Evolutionary conservation across 2,888 invertebrate genomes (phyloP).

Genomic region (Phortica magna): DNA sequence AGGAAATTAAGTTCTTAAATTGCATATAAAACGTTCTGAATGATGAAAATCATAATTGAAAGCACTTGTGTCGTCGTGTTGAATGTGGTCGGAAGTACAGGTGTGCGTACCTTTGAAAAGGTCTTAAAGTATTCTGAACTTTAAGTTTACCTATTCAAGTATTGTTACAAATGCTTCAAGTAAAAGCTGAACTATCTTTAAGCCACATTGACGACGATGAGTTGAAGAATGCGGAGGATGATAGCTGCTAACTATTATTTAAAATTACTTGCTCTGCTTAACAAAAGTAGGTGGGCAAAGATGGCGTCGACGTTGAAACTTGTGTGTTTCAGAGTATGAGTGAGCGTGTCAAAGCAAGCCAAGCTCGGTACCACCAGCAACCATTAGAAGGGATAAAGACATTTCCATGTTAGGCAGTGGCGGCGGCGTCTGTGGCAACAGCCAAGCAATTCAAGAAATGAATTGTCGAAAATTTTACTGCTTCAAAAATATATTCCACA

Average conservation of each 20-base stretch:
- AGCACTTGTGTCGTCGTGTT: slow-evolving; percentile 47
- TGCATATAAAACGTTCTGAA: slow-evolving; percentile 41
- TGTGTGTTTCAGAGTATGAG: background rate
- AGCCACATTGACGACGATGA: background rate
- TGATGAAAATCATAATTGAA: slow-evolving; percentile 58
- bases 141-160: no score
- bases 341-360: slow-evolving; percentile 7
- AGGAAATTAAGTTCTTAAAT: slow-evolving; percentile 59
- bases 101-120: background rate
- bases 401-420: background rate
- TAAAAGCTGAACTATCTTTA: no score
- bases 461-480: slow-evolving; percentile 13
- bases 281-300: background rate
- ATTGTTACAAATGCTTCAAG: no score
- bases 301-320: background rate
- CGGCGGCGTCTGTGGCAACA: background rate
- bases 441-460: slow-evolving; percentile 5
- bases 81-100: background rate
- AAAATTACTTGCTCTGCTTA: slow-evolving; percentile 15
- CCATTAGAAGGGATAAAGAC: background rate
- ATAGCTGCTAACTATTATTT: background rate
- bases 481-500: background rate
- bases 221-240: background rate
- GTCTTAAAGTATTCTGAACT: background rate
- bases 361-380: background rate